Conservation (phyloP, 2,888 invertebrate genomes). For the Rhynchonema sp. region DNA sequence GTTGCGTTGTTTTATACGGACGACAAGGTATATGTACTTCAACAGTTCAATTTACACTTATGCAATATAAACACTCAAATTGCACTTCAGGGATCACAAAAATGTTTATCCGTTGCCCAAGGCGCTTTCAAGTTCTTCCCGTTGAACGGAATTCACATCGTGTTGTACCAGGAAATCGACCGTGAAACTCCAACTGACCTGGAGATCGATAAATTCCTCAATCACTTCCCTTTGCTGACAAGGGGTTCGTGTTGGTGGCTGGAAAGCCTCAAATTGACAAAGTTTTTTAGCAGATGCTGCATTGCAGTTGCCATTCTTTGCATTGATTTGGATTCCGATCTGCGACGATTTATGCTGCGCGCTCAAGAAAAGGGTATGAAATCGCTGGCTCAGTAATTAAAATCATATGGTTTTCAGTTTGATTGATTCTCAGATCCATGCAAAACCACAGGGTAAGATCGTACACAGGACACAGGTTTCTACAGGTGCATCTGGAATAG, state of each 20-base stretch:
- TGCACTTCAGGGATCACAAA: background rate
- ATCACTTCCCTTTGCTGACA: slow-evolving; percentile 3
- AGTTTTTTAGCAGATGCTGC: no score
- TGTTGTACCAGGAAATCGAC: slow-evolving; percentile 4
- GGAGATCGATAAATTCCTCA: slow-evolving; percentile 6
- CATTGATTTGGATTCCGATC: slow-evolving; percentile 4
- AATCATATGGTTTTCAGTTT: no score
- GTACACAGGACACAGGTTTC: no score
- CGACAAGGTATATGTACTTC: slow-evolving; percentile 7
- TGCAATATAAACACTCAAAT: no score
- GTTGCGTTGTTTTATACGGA: slow-evolving; percentile 14
- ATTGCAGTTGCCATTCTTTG: slow-evolving; percentile 4
- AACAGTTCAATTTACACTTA: no score
- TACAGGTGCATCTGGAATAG: slow-evolving; percentile 1
- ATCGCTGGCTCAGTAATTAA: no score
- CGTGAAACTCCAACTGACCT: slow-evolving; percentile 5
- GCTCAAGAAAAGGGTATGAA: slow-evolving; percentile 3
- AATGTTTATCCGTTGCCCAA: slow-evolving; percentile 1
- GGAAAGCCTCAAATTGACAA: no score
- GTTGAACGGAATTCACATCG: slow-evolving; percentile 2
- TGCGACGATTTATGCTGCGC: slow-evolving; percentile 5
- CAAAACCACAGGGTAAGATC: no score
- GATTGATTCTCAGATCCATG: no score
- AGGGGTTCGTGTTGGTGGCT: no score
- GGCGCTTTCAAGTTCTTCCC: background rate